phyloP scores from a whole-genome alignment of 1,140 invertebrate species.

The Pseudomyrmex gracilis region DNA sequence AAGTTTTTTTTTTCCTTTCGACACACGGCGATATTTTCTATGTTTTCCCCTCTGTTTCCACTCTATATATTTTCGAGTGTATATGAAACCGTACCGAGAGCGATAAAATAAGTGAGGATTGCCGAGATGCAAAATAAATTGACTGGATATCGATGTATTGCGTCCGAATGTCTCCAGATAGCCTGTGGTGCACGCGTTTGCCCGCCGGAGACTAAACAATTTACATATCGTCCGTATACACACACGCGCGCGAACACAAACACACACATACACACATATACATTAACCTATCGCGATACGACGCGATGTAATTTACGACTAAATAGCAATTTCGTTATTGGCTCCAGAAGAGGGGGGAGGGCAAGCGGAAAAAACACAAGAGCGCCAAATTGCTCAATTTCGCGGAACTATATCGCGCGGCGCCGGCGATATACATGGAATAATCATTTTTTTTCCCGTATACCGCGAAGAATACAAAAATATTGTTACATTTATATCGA shows the following conservation, averaged over 20 bases:
- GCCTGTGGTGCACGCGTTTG: not conserved
- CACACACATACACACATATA: not conserved
- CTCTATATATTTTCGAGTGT: conserved; percentile 30
- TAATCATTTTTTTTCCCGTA: conserved; percentile 25
- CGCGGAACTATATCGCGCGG: conserved; percentile 7
- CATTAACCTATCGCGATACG: conserved; percentile 29
- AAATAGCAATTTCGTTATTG: conserved; percentile 36
- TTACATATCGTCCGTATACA: conserved; percentile 31
- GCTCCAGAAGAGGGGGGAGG: not conserved
- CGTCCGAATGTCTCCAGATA: conserved; percentile 31
- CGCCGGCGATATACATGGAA: conserved; percentile 12
- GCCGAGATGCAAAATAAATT: conserved; percentile 66
- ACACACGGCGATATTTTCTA: too few species aligned
- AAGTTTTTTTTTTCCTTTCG: conserved; percentile 8
- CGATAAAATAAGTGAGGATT: conserved; percentile 59
- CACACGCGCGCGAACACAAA: too few species aligned
- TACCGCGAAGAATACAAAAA: not conserved
- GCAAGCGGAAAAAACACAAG: conserved; percentile 31
- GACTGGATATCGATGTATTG: conserved; percentile 30
- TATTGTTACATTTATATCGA: conserved; percentile 26
- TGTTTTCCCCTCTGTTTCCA: too few species aligned
- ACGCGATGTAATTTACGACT: conserved; percentile 36
- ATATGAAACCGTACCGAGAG: conserved; percentile 13
- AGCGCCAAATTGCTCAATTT: conserved; percentile 36
- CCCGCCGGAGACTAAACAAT: conserved; percentile 40